Base-by-base conservation (phyloP, 2,888 invertebrate genomes). In the Parascotia fuliginaria region DNA sequence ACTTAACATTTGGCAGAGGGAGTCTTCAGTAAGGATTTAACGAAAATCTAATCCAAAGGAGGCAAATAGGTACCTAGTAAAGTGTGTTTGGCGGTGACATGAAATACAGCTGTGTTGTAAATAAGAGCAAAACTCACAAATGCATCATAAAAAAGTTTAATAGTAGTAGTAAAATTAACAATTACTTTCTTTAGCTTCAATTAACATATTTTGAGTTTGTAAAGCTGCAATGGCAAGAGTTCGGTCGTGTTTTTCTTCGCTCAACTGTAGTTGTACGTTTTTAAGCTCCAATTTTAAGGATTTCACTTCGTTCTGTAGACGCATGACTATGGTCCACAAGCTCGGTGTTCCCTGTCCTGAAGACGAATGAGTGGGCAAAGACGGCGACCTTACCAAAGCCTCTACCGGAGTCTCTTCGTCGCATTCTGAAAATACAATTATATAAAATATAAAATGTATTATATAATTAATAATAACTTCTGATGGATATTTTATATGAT, bases 301-400 rank as follows among this genome's bases (percentile, higher is more conserved):
- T 72, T 94, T 94, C 60, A 97, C 92, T 85, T 96, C 95, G 76
- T 95, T 95, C 79, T 95, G 95, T 70, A 97, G 84, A 55, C 95
- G 93, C 91, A 96, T 95, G 60, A 97, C 95, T 48, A 96, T 95
- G 67, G 96, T 95, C 84, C 96, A 95, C 69, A 96, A 87, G 72
- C 94, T 95, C 80, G 96, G 95, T 77, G 80, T 79, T 40, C 79
- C 82, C 70, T 85, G 84, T 62, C 70, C 74, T 41, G 82, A 73
- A 9, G 79, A 77, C 46, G 81, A 80, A 72, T 89, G 89, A 64
- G 89, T 85, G 43, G 92, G 92, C 71, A 92, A 79, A 32, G 89
- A 89, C 16, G 92, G 89, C 22, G 92, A 92, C 56, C 92, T 75
- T 58, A 91, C 92, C 65, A 93, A 75, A 48, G 86, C 84, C 54